Evolutionary conservation across 2,113 vertebrate genomes (phyloP).

Genomic region (Guaruba guarouba): DNA sequence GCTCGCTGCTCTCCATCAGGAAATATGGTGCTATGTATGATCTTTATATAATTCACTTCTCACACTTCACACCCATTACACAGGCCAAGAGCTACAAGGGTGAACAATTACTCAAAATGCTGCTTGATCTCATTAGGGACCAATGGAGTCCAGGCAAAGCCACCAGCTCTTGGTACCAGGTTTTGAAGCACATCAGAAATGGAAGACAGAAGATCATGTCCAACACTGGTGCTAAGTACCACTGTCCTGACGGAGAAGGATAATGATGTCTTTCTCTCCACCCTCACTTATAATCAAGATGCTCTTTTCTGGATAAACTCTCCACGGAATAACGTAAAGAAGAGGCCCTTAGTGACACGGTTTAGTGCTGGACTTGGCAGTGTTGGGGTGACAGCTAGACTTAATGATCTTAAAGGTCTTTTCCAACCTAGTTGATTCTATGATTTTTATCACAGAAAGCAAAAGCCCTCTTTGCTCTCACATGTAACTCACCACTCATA

Average conservation of each 20-base stretch:
- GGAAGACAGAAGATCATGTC: not conserved
- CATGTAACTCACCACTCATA: rapidly evolving
- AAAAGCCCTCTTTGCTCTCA: not conserved
- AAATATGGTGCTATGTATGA: not conserved
- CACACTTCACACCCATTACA: not conserved
- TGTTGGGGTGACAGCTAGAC: not conserved
- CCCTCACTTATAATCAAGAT: not conserved
- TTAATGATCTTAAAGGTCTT: not conserved
- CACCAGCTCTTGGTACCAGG: not conserved
- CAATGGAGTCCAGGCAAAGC: not conserved
- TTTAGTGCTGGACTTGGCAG: not conserved
- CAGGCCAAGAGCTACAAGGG: slow-evolving; percentile 37
- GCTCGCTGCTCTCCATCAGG: not conserved
- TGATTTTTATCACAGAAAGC: not conserved
- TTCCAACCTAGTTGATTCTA: not conserved
- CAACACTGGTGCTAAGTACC: rapidly evolving
- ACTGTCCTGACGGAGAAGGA: not conserved
- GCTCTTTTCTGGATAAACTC: not conserved
- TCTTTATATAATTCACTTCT: not conserved
- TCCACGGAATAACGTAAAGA: not conserved
- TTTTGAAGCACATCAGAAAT: not conserved
- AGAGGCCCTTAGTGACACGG: not conserved
- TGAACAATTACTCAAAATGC: not conserved
- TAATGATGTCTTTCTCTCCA: not conserved
- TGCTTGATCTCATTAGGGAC: not conserved